Base-by-base conservation (phyloP, 2,797 vertebrate genomes). In the Craterocephalus amniculus region DNA sequence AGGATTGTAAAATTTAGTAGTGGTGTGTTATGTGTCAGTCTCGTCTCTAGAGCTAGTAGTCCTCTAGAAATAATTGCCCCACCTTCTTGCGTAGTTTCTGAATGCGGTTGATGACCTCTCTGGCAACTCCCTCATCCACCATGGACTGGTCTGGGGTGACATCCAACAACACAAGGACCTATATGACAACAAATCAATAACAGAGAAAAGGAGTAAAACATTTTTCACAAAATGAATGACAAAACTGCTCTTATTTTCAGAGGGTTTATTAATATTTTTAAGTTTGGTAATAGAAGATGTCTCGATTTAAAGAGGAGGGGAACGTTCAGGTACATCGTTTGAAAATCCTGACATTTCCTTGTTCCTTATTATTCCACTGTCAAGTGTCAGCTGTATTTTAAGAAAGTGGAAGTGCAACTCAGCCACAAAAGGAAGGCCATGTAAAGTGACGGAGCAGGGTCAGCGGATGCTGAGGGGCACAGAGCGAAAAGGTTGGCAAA, bases 41-140 rank as follows among this genome's bases (percentile, higher is more conserved):
- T 14, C 11, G 61, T 58, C 75, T 71, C 34, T 70, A 70, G n/a
- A 58, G 77, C 62, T 40, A 52, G 69, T 72, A 54, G 66, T 36
- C 75, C 51, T 80, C 55, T 61, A 65, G 36, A 68, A 86, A 85
- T 83, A 80, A 72, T 38, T 56, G 56, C 35, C 84, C 76, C 69
- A 98, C 98, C 97, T 99, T 99, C 89, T 99, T 99, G 65, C 97
- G 96, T 73, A 99, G 95, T 85, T 99, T 99, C 93, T 99, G 98
- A 86, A 99, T 97, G 83, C 97, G 98, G 90, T 99, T 99, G 87
- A 99, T 98, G 85, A 99, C 97, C 64, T 99, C 98, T 38, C 97
- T 93, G 62, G 98, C 97, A 76, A 99, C 96, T 1, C 98, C 98
- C 88, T 99, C 97, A 72, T 98, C 96, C 67, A 98, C 86, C 98